Evolutionary conservation across 1,140 invertebrate species (phyloP).

Genomic region (Cherax quadricarinatus): DNA sequence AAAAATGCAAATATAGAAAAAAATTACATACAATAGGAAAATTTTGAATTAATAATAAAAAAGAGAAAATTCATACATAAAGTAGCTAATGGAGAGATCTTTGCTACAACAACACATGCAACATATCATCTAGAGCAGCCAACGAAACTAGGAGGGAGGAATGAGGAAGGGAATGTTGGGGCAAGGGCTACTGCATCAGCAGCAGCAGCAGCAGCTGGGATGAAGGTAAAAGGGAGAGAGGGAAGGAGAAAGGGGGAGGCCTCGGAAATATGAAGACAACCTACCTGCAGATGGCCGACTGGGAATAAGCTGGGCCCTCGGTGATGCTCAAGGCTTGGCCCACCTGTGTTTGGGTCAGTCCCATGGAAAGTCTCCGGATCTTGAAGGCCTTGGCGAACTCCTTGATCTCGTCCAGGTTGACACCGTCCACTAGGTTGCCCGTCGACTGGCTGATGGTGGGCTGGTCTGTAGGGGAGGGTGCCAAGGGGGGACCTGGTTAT

Average conservation of each 20-base stretch:
- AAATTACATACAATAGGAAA: conserved; percentile 23
- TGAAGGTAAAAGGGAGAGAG: not conserved
- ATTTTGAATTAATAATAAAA: conserved; percentile 15
- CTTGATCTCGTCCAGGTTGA: conserved; percentile 98
- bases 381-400: conserved; percentile 99
- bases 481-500: conserved; percentile 15
- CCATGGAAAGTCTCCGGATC: conserved; percentile 91
- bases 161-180: no score
- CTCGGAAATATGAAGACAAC: not conserved
- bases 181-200: not conserved
- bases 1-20: conserved; percentile 37
- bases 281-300: conserved; percentile 99
- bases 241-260: not conserved
- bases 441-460: conserved; percentile 94
- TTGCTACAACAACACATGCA: conserved; percentile 45
- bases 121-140: conserved; percentile 22
- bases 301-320: conserved; percentile 97
- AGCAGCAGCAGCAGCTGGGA: not conserved
- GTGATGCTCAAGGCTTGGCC: conserved; percentile 96
- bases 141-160: not conserved
- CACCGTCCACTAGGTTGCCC: conserved; percentile 96
- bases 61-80: conserved; percentile 14
- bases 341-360: conserved; percentile 96
- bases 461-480: conserved; percentile 82
- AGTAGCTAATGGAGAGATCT: conserved; percentile 8